These are phyloP conservation scores for Lagenorhynchus albirostris DNA, from an alignment of 2,113 vertebrate genomes.

Conservation along the genomic window DNA sequence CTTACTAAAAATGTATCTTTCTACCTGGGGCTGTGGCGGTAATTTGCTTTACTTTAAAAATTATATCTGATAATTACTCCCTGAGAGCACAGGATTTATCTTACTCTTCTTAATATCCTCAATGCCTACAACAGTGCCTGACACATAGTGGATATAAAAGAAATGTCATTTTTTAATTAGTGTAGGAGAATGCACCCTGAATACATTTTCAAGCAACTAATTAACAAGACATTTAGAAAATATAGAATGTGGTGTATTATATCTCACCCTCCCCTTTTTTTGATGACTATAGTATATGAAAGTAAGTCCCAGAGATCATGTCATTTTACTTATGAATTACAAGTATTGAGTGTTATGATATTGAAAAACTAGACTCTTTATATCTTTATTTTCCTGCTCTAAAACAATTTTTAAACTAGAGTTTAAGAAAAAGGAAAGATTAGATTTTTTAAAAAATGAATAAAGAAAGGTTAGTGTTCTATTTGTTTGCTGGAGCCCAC, in stretches of 20 bases:
- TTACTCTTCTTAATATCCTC: not conserved
- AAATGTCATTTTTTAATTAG: constrained; percentile 22
- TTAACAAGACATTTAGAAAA: constrained; percentile 10
- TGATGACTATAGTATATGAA: not conserved
- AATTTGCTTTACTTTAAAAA: not conserved
- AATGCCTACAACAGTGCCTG: not conserved
- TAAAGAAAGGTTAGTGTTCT: not conserved
- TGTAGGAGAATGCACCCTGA: not conserved
- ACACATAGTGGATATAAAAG: not conserved
- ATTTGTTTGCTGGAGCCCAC: not conserved
- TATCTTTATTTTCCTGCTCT: not conserved
- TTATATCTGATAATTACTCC: not conserved
- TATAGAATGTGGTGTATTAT: not conserved
- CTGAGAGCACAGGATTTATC: not conserved
- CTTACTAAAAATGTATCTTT: not conserved
- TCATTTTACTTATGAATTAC: not conserved
- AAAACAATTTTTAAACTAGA: not conserved
- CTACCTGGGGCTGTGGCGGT: not conserved
- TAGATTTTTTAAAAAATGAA: not conserved
- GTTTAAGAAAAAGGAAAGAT: not conserved
- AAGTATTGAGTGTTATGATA: not conserved
- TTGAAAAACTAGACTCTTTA: not conserved
- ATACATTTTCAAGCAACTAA: not conserved
- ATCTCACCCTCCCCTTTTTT: not conserved
- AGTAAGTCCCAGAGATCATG: not conserved